Evolutionary conservation across 2,888 invertebrate genomes (phyloP).

Genomic region (Lasioglossum villosulum): DNA sequence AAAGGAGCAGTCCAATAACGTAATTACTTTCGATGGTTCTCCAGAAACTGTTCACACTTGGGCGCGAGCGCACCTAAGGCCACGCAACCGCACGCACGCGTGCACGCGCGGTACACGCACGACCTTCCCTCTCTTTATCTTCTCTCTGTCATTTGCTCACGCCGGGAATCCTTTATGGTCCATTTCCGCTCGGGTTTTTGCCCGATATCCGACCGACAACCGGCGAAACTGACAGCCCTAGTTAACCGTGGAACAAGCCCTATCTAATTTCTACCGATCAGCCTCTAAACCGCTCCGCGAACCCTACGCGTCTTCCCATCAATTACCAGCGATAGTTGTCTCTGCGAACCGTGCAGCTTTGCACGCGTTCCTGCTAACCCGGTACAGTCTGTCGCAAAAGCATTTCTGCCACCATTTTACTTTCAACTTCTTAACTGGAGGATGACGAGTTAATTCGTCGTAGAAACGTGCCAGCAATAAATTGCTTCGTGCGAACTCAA

Average conservation of each 20-base stretch:
- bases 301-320: neutral
- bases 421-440: neutral
- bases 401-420: neutral
- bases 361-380: neutral
- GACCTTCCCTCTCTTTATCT: neutral
- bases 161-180: neutral
- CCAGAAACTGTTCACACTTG: constrained; percentile 74
- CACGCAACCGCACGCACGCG: constrained; percentile 43
- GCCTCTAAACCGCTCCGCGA: neutral
- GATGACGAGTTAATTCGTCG: no score
- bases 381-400: neutral
- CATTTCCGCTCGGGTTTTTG: constrained; percentile 7
- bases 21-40: constrained; percentile 77
- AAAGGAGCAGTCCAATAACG: constrained; percentile 70
- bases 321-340: neutral
- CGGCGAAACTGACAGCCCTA: neutral
- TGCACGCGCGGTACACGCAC: neutral
- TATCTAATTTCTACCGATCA: neutral
- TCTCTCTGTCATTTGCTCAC: neutral
- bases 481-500: no score
- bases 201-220: neutral
- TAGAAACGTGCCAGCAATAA: no score
- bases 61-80: neutral
- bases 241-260: constrained; percentile 1
- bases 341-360: neutral